phyloP scores from a whole-genome alignment of 2,113 vertebrate genomes.

The Megaceryle maxima region DNA sequence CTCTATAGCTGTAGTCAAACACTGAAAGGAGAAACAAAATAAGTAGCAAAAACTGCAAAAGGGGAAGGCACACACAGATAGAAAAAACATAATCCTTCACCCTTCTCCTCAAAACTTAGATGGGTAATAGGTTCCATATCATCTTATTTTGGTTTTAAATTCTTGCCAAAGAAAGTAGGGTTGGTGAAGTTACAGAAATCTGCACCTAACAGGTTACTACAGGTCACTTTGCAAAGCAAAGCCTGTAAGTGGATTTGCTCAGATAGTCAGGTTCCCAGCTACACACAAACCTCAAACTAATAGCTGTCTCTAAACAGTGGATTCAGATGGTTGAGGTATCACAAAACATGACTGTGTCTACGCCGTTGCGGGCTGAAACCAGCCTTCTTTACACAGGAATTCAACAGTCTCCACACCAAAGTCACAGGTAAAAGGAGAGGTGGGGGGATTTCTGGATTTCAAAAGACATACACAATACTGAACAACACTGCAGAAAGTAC shows the following conservation, averaged over 20 bases:
- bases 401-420: neutral
- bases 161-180: neutral
- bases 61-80: neutral
- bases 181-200: neutral
- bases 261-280: conserved; percentile 10
- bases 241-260: conserved; percentile 48
- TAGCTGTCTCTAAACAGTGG: neutral
- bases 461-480: neutral
- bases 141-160: neutral
- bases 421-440: neutral
- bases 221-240: conserved; percentile 49
- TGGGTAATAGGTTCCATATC: neutral
- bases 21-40: conserved; percentile 76
- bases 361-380: neutral
- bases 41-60: neutral
- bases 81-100: neutral
- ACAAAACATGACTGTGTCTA: neutral
- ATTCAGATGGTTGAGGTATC: neutral
- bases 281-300: conserved; percentile 37
- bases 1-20: conserved; percentile 95
- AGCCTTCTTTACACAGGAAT: neutral
- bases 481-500: neutral
- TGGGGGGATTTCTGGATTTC: neutral
- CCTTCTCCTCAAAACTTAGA: neutral
- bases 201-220: conserved; percentile 25